A percentile compares a stretch with the other conserved stretches of the same genome.
Evolutionary conservation across 2,888 invertebrate genomes (phyloP).

Genomic region (Ctenicera cuprea): DNA sequence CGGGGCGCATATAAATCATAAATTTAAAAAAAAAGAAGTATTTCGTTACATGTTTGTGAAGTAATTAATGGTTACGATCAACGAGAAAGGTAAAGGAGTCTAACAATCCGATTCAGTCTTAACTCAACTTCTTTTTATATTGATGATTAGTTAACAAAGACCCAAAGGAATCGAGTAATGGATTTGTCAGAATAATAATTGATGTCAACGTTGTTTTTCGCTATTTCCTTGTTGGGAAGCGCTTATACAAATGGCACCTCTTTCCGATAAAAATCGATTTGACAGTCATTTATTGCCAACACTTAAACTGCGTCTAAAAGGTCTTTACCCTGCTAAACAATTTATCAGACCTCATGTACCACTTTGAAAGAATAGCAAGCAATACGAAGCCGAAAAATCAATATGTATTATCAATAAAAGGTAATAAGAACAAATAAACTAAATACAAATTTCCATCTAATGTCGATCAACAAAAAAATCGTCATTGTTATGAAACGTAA

Average conservation of each 20-base stretch:
- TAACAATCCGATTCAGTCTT: slow-evolving; percentile 20
- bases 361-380: slow-evolving; percentile 44
- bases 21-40: background rate
- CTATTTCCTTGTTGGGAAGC: slow-evolving; percentile 60
- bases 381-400: slow-evolving; percentile 24
- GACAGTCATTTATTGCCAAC: slow-evolving; percentile 63
- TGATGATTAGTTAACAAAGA: slow-evolving; percentile 56
- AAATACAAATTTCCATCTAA: slow-evolving; percentile 2
- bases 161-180: slow-evolving; percentile 56
- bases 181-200: slow-evolving; percentile 62
- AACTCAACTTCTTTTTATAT: slow-evolving; percentile 42
- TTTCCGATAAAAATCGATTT: slow-evolving; percentile 63
- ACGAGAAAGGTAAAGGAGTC: slow-evolving; percentile 6
- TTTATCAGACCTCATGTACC: slow-evolving; percentile 58
- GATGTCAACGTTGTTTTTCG: slow-evolving; percentile 61
- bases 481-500: too few species aligned
- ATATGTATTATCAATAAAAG: slow-evolving; percentile 27
- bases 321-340: slow-evolving; percentile 60
- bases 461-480: background rate
- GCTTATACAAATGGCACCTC: slow-evolving; percentile 62
- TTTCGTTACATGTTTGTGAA: slow-evolving; percentile 1
- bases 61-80: slow-evolving; percentile 19
- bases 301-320: slow-evolving; percentile 61
- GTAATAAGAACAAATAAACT: slow-evolving; percentile 7
- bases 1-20: background rate